Evolutionary conservation across 2,888 invertebrate species (phyloP), one percentile per base, ranked within the genome.

Genomic region (Hypena proboscidalis): DNA sequence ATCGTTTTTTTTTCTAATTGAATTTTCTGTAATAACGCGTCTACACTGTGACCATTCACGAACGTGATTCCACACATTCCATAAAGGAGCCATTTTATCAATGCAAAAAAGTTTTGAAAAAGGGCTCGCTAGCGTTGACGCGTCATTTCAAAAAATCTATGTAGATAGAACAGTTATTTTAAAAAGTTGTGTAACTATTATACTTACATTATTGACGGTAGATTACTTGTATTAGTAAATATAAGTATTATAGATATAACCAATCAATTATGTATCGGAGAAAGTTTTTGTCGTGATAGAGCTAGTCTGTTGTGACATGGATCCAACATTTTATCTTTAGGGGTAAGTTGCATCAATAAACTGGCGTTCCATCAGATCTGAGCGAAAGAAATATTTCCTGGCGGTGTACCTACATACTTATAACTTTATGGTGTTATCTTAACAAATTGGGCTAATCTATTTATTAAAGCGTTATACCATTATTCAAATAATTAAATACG

Each of bases 141-240:
- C 10, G 13, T 42, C 32, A 6, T 39, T n/a, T n/a, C n/a, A 7
- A 6, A 8, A 33, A 32, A 4, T 15, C 14, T 15, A 49, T 62
- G 42, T 56, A 42, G 42, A 55, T 52, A 56, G 29, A 41, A 33
- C 38, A 48, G 30, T 31, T 20, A 51, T 30, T 14, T 39, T 29
- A 27, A 45, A 29, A 10, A n/a, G 31, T 45, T 40, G 26, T 19
- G 10, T 33, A 33, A 30, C 13, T 40, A 30, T 46, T 41, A 35
- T 41, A 50, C 11, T 31, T 45, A 44, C 22, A 29, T 10, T 39
- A 51, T 41, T 45, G 20, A 30, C n/a, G 33, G 38, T 51, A 57
- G 49, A 44, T 25, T 41, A 43, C 30, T 26, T 56, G 52, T 56
- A 41, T 25, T 59, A 52, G 41, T 49, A 37, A 41, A 25, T 45